phyloP scores from a whole-genome alignment of 2,888 invertebrate genomes.

The Nomada goodeniana region DNA sequence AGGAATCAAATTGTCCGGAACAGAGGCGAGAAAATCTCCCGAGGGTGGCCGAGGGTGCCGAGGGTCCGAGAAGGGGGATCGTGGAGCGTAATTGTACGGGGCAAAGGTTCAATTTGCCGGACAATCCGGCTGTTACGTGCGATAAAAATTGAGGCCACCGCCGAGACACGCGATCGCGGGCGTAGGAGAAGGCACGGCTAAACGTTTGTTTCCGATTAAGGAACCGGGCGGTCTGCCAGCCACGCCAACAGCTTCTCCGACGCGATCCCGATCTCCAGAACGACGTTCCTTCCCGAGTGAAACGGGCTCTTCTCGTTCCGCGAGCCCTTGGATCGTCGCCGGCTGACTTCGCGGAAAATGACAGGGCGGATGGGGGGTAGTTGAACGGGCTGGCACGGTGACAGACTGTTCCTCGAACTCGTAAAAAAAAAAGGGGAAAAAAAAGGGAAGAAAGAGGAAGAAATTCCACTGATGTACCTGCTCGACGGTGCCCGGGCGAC shows the following conservation, averaged over 20 bases:
- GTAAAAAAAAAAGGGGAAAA: background rate
- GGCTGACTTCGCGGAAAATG: constrained; percentile 52
- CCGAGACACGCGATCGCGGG: constrained; percentile 8
- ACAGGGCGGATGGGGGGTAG: background rate
- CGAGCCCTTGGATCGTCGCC: constrained; percentile 12
- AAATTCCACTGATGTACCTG: constrained; percentile 2
- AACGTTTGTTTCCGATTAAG: constrained; percentile 62
- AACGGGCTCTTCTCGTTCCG: background rate
- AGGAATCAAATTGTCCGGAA: constrained; percentile 45
- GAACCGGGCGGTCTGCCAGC: constrained; percentile 48
- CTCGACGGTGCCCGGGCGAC: background rate
- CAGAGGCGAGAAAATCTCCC: constrained; percentile 47
- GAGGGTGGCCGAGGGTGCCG: background rate
- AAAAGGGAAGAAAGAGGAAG: background rate
- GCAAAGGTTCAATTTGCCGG: constrained; percentile 44
- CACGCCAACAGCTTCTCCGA: constrained; percentile 9
- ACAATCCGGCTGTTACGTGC: constrained; percentile 39
- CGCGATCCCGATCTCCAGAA: constrained; percentile 37
- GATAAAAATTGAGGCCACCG: constrained; percentile 45
- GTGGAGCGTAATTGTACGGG: constrained; percentile 38
- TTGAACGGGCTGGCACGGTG: background rate
- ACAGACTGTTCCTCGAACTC: background rate
- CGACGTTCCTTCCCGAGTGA: background rate
- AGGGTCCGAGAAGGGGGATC: background rate
- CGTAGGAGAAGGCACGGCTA: background rate